Conservation (phyloP, 1,140 invertebrate genomes). For the Drosophila elegans region DNA sequence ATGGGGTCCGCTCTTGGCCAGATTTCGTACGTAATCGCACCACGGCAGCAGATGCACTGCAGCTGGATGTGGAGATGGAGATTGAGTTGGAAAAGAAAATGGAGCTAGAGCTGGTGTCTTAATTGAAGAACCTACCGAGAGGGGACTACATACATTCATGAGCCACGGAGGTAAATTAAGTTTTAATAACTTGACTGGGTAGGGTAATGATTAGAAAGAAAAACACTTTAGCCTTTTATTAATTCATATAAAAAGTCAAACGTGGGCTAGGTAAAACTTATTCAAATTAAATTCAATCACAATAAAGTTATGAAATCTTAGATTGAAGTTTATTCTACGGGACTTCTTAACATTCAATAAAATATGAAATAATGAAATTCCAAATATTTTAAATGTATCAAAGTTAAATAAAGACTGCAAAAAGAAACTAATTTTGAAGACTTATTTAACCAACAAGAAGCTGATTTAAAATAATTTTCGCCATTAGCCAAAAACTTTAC, state of each 20-base stretch:
- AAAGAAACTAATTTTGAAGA: too few species aligned
- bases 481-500: too few species aligned
- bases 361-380: too few species aligned
- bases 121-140: constrained; percentile 31
- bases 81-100: constrained; percentile 2
- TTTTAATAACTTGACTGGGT: constrained; percentile 11
- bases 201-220: constrained; percentile 4
- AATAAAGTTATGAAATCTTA: too few species aligned
- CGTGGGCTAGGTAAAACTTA: too few species aligned
- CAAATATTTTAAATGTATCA: too few species aligned
- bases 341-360: too few species aligned
- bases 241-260: background rate
- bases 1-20: constrained; percentile 15
- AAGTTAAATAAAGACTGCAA: too few species aligned
- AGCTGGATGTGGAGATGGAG: constrained; percentile 17
- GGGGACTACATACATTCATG: constrained; percentile 8
- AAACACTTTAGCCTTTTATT: background rate
- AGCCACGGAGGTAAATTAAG: constrained; percentile 19
- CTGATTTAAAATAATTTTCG: too few species aligned
- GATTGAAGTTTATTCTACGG: too few species aligned
- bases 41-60: constrained; percentile 36
- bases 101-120: constrained; percentile 7
- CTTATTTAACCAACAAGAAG: too few species aligned
- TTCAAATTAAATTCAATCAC: too few species aligned
- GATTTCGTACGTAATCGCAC: constrained; percentile 35